These are phyloP conservation scores for Lepidotrigona ventralis DNA, from an alignment of 1,140 invertebrate genomes.

Conservation along the genomic window DNA sequence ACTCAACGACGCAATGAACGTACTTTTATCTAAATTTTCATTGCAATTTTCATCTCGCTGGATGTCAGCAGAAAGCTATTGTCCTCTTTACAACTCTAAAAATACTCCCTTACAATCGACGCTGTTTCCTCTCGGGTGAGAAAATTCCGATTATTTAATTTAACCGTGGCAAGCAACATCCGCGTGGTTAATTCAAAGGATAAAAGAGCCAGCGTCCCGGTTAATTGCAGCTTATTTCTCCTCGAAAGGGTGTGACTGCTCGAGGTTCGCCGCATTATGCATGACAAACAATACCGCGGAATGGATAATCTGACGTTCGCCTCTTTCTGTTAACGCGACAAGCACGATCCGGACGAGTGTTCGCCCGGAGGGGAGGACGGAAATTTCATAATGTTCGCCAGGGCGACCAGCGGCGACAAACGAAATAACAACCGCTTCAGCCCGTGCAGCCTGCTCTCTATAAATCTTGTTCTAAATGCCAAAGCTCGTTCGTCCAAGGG, in stretches of 20 bases:
- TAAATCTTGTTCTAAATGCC: slow-evolving; percentile 95
- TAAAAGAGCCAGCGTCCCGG: not conserved
- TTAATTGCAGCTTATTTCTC: slow-evolving; percentile 73
- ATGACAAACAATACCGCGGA: slow-evolving; percentile 92
- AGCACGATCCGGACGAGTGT: slow-evolving; percentile 97
- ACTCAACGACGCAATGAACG: no score
- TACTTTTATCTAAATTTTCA: not conserved
- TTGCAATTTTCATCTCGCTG: not conserved
- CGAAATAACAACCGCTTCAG: slow-evolving; percentile 98
- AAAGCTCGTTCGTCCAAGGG: slow-evolving; percentile 93
- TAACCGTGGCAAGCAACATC: not conserved
- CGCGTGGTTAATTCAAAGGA: not conserved
- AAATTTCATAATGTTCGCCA: slow-evolving; percentile 98
- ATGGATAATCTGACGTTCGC: slow-evolving; percentile 76
- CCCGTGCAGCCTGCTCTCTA: slow-evolving; percentile 95
- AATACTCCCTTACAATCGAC: not conserved
- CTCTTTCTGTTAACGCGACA: slow-evolving; percentile 30
- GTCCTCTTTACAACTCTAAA: no score
- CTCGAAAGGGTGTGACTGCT: slow-evolving; percentile 81
- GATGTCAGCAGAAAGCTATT: not conserved
- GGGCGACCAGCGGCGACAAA: slow-evolving; percentile 96
- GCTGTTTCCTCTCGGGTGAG: not conserved
- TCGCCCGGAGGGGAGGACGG: slow-evolving; percentile 95
- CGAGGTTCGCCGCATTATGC: slow-evolving; percentile 79
- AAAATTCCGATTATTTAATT: slow-evolving; percentile 11